Percentiles rank a stretch among this genome's conserved stretches.
phyloP scores from a whole-genome alignment of 2,113 vertebrate species.

The Hippocampus comes region DNA sequence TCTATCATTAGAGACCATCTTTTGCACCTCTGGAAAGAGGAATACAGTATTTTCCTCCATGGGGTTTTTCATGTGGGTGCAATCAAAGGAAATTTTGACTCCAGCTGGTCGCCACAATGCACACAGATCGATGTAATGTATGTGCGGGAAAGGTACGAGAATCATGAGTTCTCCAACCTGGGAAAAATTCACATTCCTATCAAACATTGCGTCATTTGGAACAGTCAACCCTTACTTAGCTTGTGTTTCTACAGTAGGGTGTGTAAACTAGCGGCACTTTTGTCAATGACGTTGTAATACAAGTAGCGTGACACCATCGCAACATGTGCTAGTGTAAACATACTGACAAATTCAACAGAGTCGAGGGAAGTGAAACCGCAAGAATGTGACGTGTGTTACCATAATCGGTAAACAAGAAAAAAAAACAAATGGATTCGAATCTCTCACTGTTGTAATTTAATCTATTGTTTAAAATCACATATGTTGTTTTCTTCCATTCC shows the following conservation, averaged over 20 bases:
- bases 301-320: not conserved
- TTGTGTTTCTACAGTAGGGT: not conserved
- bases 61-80: conserved; percentile 18
- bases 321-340: not conserved
- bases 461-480: not conserved
- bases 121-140: not conserved
- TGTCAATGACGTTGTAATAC: not conserved
- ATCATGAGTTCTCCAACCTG: not conserved
- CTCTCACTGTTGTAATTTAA: not conserved
- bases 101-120: not conserved
- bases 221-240: not conserved
- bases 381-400: not conserved
- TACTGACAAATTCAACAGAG: not conserved
- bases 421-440: not conserved
- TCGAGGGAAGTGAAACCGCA: not conserved
- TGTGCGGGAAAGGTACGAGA: not conserved
- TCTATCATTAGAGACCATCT: conserved; percentile 26
- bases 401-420: not conserved
- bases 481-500: not conserved
- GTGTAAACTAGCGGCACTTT: not conserved
- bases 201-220: not conserved
- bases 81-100: conserved; percentile 44
- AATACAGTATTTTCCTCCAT: not conserved
- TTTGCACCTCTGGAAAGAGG: conserved; percentile 5
- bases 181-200: not conserved